Percentiles rank a stretch among this genome's conserved stretches.
These are phyloP conservation scores for Diorhabda sublineata DNA, from an alignment of 1,140 invertebrate species.

Conservation along the genomic window DNA sequence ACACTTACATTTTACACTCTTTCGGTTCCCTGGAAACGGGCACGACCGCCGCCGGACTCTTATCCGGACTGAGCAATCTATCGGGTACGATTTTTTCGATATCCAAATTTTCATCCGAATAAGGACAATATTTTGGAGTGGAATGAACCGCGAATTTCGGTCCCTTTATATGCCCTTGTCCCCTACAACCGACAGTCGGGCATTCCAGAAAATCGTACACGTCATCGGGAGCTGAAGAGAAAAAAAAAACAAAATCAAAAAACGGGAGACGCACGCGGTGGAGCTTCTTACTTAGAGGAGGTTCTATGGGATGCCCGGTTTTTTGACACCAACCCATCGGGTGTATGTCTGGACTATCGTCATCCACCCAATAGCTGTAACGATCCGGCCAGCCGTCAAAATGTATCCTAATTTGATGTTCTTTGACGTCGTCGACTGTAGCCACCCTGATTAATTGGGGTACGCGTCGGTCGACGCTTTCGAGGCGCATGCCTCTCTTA, in stretches of 20 bases:
- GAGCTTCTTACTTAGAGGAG: slow-evolving; percentile 65
- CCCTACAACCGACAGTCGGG: slow-evolving; percentile 71
- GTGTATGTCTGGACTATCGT: slow-evolving; percentile 87
- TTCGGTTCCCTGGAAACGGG: slow-evolving; percentile 46
- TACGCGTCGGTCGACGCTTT: slow-evolving; percentile 85
- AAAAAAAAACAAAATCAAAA: neutral
- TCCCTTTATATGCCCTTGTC: slow-evolving; percentile 73
- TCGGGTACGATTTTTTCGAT: slow-evolving; percentile 56
- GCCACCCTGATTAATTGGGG: slow-evolving; percentile 81
- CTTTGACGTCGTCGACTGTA: slow-evolving; percentile 72
- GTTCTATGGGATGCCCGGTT: slow-evolving; percentile 81
- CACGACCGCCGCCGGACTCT: slow-evolving; percentile 39
- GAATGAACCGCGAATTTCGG: slow-evolving; percentile 72
- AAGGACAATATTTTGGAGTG: slow-evolving; percentile 78
- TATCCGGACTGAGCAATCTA: slow-evolving; percentile 48
- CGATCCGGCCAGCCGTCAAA: slow-evolving; percentile 88
- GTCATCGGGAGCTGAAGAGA: slow-evolving; percentile 55
- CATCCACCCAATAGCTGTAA: slow-evolving; percentile 86
- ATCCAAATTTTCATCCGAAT: slow-evolving; percentile 66
- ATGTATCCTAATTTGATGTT: slow-evolving; percentile 75
- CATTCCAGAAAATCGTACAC: slow-evolving; percentile 59
- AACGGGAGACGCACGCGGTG: too few relatives aligned
- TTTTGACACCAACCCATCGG: slow-evolving; percentile 86
- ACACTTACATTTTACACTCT: slow-evolving; percentile 42
- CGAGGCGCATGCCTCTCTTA: slow-evolving; percentile 82